phyloP scores from a whole-genome alignment of 2,113 vertebrate genomes.

The Talpa occidentalis region DNA sequence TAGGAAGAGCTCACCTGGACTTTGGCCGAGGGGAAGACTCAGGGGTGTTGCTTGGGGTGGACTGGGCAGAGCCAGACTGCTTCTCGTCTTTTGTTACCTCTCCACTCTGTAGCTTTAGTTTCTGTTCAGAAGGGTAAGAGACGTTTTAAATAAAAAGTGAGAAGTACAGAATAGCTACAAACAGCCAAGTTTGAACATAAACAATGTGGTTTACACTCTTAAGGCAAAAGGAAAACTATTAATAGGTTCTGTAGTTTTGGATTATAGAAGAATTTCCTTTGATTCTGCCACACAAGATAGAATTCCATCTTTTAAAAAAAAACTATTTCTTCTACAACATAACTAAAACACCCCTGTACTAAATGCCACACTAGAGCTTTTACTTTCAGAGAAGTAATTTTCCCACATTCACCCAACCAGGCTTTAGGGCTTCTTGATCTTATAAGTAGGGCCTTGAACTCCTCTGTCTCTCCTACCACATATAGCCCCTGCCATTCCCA shows the following conservation, averaged over 20 bases:
- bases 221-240: background rate
- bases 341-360: background rate
- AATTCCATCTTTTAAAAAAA: background rate
- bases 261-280: background rate
- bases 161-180: background rate
- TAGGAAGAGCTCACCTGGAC: slow-evolving; percentile 86
- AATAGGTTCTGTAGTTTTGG: background rate
- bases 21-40: slow-evolving; percentile 92
- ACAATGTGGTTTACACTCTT: background rate
- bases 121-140: slow-evolving; percentile 85
- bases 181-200: background rate
- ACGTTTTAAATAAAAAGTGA: background rate
- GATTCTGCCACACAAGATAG: background rate
- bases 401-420: background rate
- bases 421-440: background rate
- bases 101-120: slow-evolving; percentile 93
- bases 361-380: background rate
- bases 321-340: background rate
- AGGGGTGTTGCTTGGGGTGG: slow-evolving; percentile 92
- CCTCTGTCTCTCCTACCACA: rapidly evolving
- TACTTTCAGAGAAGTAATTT: background rate
- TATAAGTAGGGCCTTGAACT: background rate
- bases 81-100: slow-evolving; percentile 92
- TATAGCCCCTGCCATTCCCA: background rate
- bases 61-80: slow-evolving; percentile 91